phyloP scores from a whole-genome alignment of 64 coral and sea anemone genomes.

The Cladopsammia gracilis region DNA sequence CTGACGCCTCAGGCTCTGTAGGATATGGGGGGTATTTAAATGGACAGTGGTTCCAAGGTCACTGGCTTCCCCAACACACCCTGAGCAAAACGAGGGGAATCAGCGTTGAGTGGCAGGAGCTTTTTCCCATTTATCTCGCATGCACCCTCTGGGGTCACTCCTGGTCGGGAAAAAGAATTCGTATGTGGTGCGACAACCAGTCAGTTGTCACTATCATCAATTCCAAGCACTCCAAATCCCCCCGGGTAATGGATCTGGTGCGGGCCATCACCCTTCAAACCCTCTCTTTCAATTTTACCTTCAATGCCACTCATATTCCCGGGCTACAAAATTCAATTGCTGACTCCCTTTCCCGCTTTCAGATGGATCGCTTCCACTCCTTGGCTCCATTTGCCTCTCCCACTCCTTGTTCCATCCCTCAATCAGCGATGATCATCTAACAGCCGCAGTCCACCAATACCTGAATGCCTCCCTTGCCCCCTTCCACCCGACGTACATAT shows the following conservation, averaged over 20 bases:
- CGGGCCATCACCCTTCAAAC: background rate
- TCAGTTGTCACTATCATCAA: background rate
- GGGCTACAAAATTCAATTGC: background rate
- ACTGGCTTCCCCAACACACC: background rate
- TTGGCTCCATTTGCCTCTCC: background rate
- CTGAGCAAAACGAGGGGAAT: background rate
- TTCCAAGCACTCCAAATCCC: background rate
- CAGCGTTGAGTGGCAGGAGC: conserved; percentile 42
- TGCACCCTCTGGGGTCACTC: background rate
- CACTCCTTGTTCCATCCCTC: background rate
- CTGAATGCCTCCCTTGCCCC: background rate
- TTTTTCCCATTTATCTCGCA: background rate
- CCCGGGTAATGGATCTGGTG: conserved; percentile 10
- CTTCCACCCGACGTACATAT: background rate
- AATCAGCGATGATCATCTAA: background rate
- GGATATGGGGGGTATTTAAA: conserved; percentile 8
- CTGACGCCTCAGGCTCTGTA: conserved; percentile 9
- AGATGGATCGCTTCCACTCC: background rate
- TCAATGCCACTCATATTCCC: background rate
- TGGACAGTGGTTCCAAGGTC: conserved; percentile 12
- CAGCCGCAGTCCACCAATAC: background rate
- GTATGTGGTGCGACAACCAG: conserved; percentile 10
- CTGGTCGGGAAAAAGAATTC: background rate
- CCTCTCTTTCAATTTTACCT: background rate
- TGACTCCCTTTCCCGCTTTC: conserved; percentile 44